Evolutionary conservation across 2,113 vertebrate genomes (phyloP).

Genomic region (Caranx ignobilis): DNA sequence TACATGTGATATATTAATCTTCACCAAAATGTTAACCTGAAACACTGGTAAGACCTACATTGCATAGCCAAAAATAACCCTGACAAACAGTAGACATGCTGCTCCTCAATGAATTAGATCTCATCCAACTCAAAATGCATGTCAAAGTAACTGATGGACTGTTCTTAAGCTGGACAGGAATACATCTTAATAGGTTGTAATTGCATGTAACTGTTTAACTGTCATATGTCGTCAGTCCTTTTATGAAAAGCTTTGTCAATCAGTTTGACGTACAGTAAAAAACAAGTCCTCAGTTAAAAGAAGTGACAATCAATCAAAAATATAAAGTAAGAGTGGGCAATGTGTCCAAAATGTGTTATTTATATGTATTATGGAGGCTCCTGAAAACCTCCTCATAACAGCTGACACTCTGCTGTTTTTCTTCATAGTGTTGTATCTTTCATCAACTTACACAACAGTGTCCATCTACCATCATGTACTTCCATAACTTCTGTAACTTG

Average conservation of each 20-base stretch:
- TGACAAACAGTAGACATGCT: background rate
- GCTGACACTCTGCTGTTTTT: constrained; percentile 13
- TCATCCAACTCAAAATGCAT: constrained; percentile 15
- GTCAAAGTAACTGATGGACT: constrained; percentile 20
- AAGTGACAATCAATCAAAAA: constrained; percentile 51
- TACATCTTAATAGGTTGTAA: constrained; percentile 30
- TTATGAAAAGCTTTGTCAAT: constrained; percentile 51
- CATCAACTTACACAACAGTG: background rate
- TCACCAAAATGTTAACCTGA: background rate
- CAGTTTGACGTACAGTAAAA: constrained; percentile 28
- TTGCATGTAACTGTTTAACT: constrained; percentile 36
- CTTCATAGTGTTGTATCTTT: constrained; percentile 10
- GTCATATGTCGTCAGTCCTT: constrained; percentile 28
- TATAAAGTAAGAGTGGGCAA: constrained; percentile 33
- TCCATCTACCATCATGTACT: background rate
- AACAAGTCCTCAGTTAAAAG: constrained; percentile 28
- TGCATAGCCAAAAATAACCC: background rate
- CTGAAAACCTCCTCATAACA: constrained; percentile 26
- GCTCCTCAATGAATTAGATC: background rate
- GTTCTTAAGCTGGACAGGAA: constrained; percentile 9
- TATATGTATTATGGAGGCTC: constrained; percentile 27
- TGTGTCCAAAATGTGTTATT: constrained; percentile 28
- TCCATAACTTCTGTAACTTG: background rate
- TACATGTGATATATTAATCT: background rate
- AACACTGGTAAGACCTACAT: too few species aligned